Evolutionary conservation across 2,888 invertebrate species (phyloP).

Genomic region (Charanyca ferruginea): DNA sequence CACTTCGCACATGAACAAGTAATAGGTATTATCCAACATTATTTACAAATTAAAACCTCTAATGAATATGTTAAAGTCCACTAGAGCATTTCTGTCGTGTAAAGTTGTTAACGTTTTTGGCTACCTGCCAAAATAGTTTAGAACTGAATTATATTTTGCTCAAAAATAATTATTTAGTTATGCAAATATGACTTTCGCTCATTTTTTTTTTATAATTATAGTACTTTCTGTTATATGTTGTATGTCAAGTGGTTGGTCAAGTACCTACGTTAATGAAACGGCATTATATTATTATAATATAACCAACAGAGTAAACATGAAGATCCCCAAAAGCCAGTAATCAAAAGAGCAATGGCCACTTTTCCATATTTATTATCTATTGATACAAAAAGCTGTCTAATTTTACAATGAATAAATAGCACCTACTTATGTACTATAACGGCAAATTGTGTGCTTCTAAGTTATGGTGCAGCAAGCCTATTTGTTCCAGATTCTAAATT

Average conservation of each 20-base stretch:
- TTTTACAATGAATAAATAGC: not conserved
- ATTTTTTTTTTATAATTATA: not conserved
- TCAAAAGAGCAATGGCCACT: not conserved
- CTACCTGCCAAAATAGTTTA: conserved; percentile 29
- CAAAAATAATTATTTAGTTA: conserved; percentile 42
- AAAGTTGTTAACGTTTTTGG: conserved; percentile 49
- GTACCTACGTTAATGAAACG: no score
- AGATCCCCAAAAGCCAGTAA: conserved; percentile 2
- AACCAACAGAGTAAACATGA: not conserved
- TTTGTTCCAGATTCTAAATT: no score
- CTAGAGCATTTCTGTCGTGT: conserved; percentile 26
- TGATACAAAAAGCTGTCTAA: not conserved
- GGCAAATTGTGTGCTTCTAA: no score
- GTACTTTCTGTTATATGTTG: conserved; percentile 34
- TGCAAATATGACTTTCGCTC: conserved; percentile 38
- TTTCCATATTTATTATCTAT: not conserved
- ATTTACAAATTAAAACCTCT: conserved; percentile 39
- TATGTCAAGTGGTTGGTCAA: no score
- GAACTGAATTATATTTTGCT: conserved; percentile 31
- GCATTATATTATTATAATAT: not conserved
- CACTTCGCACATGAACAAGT: conserved; percentile 40
- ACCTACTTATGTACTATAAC: no score
- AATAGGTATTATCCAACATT: conserved; percentile 12
- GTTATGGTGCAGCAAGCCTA: no score
- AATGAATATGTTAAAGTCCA: conserved; percentile 24